phyloP scores from a whole-genome alignment of 2,888 invertebrate species.

The Caenorhabditis zanzibari region DNA sequence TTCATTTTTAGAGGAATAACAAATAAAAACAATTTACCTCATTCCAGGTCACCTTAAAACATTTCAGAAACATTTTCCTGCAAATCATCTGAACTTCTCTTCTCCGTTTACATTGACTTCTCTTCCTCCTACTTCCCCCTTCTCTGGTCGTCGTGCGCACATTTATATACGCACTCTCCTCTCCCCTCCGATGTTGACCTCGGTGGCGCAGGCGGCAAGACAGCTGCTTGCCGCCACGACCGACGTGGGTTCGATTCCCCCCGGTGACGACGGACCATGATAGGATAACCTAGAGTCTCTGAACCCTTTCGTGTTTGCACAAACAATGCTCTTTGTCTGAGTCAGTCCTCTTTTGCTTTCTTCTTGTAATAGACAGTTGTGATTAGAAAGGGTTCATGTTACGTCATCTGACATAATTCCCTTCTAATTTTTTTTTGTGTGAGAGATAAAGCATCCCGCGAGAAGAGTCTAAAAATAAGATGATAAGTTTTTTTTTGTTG shows the following conservation, averaged over 20 bases:
- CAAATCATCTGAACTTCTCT: neutral
- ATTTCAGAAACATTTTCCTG: neutral
- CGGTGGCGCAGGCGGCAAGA: constrained; percentile 54
- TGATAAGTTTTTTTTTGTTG: constrained; percentile 32
- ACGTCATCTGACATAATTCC: constrained; percentile 46
- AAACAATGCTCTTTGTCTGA: constrained; percentile 63
- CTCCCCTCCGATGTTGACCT: constrained; percentile 10
- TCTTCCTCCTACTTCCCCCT: neutral
- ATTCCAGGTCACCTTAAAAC: too few species aligned
- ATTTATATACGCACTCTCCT: neutral
- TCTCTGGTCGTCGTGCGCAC: neutral
- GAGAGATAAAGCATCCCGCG: neutral
- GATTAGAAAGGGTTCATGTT: neutral
- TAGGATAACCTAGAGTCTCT: constrained; percentile 64
- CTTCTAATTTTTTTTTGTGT: neutral
- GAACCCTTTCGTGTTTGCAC: constrained; percentile 65
- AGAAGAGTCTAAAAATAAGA: constrained; percentile 57
- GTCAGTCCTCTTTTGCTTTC: constrained; percentile 36
- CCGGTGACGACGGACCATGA: constrained; percentile 40
- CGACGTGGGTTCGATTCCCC: constrained; percentile 26
- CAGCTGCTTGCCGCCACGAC: constrained; percentile 2
- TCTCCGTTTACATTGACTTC: too few species aligned
- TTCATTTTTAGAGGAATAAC: too few species aligned
- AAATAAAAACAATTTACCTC: too few species aligned
- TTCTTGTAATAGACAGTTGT: neutral